Conservation (phyloP, 2,113 vertebrate genomes). For the Mobula hypostoma region DNA sequence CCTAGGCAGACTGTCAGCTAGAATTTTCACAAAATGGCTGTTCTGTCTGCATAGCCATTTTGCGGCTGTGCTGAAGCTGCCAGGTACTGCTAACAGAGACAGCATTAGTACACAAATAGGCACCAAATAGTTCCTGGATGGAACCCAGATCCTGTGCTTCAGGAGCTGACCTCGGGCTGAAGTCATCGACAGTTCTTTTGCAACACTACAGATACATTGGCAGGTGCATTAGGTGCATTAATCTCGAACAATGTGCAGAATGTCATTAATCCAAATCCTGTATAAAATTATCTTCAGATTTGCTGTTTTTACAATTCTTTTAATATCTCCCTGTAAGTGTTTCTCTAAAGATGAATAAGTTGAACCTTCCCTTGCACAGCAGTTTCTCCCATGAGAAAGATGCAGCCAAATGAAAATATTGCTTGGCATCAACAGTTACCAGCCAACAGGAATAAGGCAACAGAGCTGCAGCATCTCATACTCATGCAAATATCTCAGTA, state of each 20-base stretch:
- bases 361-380: neutral
- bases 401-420: conserved; percentile 22
- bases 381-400: neutral
- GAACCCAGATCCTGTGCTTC: conserved; percentile 55
- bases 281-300: neutral
- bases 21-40: conserved; percentile 63
- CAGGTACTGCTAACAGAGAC: conserved; percentile 58
- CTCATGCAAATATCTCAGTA: neutral
- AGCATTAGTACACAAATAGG: conserved; percentile 51
- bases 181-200: conserved; percentile 66
- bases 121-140: conserved; percentile 53
- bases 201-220: conserved; percentile 54
- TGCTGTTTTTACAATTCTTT: neutral
- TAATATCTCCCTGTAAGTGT: neutral
- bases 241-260: conserved; percentile 26
- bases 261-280: neutral
- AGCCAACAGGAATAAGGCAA: neutral
- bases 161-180: conserved; percentile 63
- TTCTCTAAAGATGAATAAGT: neutral
- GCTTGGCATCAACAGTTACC: neutral
- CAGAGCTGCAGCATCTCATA: neutral
- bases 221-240: conserved; percentile 41
- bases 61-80: conserved; percentile 60
- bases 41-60: conserved; percentile 62
- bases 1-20: neutral